Conservation (phyloP, 2,888 invertebrate species). For the Empis livida region DNA sequence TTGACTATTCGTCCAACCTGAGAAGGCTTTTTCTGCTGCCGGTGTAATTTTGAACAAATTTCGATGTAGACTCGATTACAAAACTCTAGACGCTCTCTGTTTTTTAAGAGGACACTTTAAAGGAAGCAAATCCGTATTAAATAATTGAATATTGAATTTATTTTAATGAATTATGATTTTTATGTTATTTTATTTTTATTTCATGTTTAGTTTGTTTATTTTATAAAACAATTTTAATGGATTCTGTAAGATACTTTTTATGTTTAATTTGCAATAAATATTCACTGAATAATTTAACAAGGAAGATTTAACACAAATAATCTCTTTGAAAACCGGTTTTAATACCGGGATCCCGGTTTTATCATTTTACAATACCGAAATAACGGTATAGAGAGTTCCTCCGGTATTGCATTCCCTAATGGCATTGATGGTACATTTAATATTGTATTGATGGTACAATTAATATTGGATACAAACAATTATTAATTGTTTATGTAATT, state of each 20-base stretch:
- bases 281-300: too few relatives aligned
- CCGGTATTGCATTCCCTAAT: neutral
- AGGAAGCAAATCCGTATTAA: neutral
- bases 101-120: neutral
- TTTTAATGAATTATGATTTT: too few relatives aligned
- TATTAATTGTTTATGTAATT: too few relatives aligned
- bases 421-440: too few relatives aligned
- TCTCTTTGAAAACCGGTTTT: neutral
- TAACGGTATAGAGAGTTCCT: neutral
- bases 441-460: too few relatives aligned
- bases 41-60: conserved; percentile 1
- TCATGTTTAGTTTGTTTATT: too few relatives aligned
- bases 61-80: neutral
- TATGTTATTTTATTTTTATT: too few relatives aligned
- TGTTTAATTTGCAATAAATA: too few relatives aligned
- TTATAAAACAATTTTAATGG: too few relatives aligned
- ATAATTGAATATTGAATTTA: neutral
- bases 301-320: neutral
- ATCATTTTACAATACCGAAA: neutral
- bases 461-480: too few relatives aligned
- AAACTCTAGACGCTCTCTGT: neutral
- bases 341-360: neutral
- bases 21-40: neutral
- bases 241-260: too few relatives aligned
- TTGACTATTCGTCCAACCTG: neutral